These are phyloP conservation scores for Dendrolimus kikuchii DNA, from an alignment of 1,140 invertebrate species.

Conservation along the genomic window DNA sequence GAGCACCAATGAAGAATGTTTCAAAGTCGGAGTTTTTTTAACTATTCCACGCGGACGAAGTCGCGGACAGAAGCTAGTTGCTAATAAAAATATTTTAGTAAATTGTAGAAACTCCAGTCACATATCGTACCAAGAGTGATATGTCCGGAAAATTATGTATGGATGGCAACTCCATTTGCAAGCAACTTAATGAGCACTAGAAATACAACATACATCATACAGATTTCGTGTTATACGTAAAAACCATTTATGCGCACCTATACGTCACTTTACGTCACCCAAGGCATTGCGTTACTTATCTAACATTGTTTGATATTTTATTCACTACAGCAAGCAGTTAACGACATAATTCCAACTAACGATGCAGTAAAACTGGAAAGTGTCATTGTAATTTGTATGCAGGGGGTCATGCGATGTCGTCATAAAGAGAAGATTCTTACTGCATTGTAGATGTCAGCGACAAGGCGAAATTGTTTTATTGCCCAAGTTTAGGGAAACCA, in stretches of 20 bases:
- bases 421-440: constrained; percentile 38
- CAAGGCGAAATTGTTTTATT: constrained; percentile 29
- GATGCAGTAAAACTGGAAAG: constrained; percentile 46
- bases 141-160: too few relatives aligned
- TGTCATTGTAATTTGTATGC: constrained; percentile 49
- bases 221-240: too few relatives aligned
- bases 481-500: constrained; percentile 15
- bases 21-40: too few relatives aligned
- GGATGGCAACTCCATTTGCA: too few relatives aligned
- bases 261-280: background rate
- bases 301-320: constrained; percentile 21
- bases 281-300: constrained; percentile 6
- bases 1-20: too few relatives aligned
- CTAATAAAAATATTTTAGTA: background rate
- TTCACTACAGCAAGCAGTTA: constrained; percentile 21
- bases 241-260: constrained; percentile 1
- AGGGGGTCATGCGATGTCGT: constrained; percentile 22
- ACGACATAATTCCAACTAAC: constrained; percentile 29
- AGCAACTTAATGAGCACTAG: too few relatives aligned
- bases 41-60: too few relatives aligned
- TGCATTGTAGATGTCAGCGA: constrained; percentile 39
- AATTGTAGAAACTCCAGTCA: constrained; percentile 7
- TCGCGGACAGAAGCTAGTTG: too few relatives aligned
- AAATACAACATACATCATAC: too few relatives aligned
- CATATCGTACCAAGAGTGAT: too few relatives aligned